Base-by-base conservation (phyloP, 2,888 invertebrate species). In the Ophonus ardosiacus region DNA sequence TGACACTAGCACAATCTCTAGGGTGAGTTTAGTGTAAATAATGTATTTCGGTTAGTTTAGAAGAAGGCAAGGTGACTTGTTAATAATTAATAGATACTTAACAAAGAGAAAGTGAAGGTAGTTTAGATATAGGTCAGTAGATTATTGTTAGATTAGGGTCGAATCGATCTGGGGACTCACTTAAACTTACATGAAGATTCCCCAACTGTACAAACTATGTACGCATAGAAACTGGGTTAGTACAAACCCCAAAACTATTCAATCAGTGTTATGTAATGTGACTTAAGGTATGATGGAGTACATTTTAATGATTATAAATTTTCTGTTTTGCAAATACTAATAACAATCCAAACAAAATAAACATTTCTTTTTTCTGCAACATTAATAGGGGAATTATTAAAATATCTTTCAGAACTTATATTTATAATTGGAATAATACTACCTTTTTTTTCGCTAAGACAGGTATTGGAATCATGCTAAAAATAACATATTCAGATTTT, bases 51-150 rank as follows among this genome's bases (percentile, higher is more conserved):
- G 43, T 51, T 51, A 51, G 43, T 51, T 5, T 51, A 51, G 59
- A 15, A 61, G 59, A 17, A 18, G 17, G 8, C 21, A 63, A 10
- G 63, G 63, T 38, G 40, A 13, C 71, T 24, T 63, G 71, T 74
- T 74, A 74, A 74, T 74, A 74, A 74, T 74, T 74, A 74, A 74
- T 74, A 74, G 71, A 43, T 74, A 43, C 40, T 74, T 74, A 74
- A 51, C 40, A 43, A 17, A 74, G 71, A 18, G 71, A 74, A 74
- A 74, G 71, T 74, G 40, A 43, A 40, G 71, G 71, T 74, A 74
- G 71, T 74, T 74, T 74, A 74, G 71, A 74, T 74, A 74, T 74
- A 74, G 71, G 71, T 43, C 71, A 43, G 71, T 74, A 43, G 71
- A 74, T 74, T 74, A 74, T 74, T 74, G 71, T 74, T 40, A 43